These are phyloP conservation scores for Zaprionus obscuricornis DNA, from an alignment of 2,888 invertebrate species.

Conservation along the genomic window DNA sequence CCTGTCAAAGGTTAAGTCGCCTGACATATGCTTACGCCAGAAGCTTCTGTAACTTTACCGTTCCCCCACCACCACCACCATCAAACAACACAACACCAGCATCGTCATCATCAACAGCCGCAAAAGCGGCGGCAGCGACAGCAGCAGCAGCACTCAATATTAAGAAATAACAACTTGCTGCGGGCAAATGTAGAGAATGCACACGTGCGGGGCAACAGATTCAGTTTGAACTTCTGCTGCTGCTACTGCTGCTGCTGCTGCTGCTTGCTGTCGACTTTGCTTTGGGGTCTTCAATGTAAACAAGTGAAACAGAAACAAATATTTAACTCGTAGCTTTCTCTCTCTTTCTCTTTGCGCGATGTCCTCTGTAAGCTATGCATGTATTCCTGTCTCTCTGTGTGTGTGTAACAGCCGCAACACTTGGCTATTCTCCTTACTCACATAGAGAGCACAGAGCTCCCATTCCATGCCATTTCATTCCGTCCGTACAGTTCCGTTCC, in stretches of 20 bases:
- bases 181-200: constrained; percentile 34
- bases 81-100: neutral
- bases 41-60: constrained; percentile 4
- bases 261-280: constrained; percentile 50
- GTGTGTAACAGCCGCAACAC: constrained; percentile 39
- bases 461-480: neutral
- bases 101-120: neutral
- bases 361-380: constrained; percentile 16
- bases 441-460: too few species aligned
- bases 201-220: constrained; percentile 17
- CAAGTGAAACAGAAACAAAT: constrained; percentile 69
- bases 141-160: constrained; percentile 59
- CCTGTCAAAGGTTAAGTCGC: constrained; percentile 51
- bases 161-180: constrained; percentile 73
- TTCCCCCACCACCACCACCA: neutral
- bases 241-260: constrained; percentile 1
- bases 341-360: too few species aligned
- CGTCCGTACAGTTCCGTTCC: too few species aligned
- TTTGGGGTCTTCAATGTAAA: constrained; percentile 72
- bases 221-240: neutral
- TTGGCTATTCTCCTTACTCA: constrained; percentile 1
- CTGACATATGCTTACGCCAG: constrained; percentile 32
- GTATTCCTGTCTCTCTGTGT: constrained; percentile 23
- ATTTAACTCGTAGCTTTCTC: constrained; percentile 59
- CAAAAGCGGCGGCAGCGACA: neutral